phyloP scores from a whole-genome alignment of 2,113 vertebrate genomes.

The Brachypodius melanocephalos region DNA sequence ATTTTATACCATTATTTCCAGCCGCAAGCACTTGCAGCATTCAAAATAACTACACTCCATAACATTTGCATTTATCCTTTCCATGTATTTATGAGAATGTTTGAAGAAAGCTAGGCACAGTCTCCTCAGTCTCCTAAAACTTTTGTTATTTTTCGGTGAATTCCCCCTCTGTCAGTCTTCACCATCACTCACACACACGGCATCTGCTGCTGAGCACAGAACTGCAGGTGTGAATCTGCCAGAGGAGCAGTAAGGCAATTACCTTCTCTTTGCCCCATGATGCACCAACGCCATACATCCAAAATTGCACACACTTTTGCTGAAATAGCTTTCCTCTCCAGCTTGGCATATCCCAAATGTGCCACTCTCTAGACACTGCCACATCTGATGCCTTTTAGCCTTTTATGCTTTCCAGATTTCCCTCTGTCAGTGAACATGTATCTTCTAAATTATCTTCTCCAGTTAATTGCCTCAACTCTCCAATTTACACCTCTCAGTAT shows the following conservation, averaged over 20 bases:
- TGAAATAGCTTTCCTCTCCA: background rate
- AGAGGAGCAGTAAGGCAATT: background rate
- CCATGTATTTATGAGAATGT: background rate
- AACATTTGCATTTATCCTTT: background rate
- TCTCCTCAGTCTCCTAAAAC: background rate
- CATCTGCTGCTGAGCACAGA: background rate
- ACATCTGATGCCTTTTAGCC: background rate
- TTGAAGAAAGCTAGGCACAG: background rate
- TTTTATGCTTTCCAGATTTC: slow-evolving; percentile 26
- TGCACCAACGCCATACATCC: background rate
- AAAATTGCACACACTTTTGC: background rate
- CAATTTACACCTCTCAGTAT: background rate
- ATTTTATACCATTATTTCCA: background rate
- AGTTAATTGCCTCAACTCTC: background rate
- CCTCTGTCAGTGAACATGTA: background rate
- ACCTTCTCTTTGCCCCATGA: background rate
- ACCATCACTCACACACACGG: background rate
- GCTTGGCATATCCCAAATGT: background rate
- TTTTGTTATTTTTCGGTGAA: background rate
- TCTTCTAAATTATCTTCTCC: slow-evolving; percentile 11
- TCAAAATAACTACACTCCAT: background rate
- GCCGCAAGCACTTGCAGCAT: background rate
- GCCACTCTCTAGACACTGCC: background rate
- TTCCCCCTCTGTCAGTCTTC: background rate
- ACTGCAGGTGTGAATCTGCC: background rate